Percentiles rank a stretch among this genome's conserved stretches.
Evolutionary conservation across 2,888 invertebrate species (phyloP).

Genomic region (Nemoura dubitans): DNA sequence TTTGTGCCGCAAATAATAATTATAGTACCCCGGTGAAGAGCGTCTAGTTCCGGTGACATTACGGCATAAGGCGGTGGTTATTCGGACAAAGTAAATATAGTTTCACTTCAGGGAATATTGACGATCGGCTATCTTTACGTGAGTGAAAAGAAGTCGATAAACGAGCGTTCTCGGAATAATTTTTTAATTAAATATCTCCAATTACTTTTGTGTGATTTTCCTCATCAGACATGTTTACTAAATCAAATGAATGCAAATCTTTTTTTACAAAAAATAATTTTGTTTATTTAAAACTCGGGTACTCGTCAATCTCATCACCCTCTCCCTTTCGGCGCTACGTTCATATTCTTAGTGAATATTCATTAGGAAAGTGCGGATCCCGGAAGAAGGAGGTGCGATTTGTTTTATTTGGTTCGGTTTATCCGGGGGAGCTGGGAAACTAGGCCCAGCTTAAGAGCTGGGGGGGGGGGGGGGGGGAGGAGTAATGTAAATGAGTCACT

Average conservation of each 20-base stretch:
- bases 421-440: not conserved
- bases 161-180: not conserved
- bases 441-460: not conserved
- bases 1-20: not conserved
- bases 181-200: not conserved
- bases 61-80: too few relatives aligned
- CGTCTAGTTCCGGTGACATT: too few relatives aligned
- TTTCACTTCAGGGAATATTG: too few relatives aligned
- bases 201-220: not conserved
- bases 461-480: too few relatives aligned
- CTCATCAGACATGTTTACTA: not conserved
- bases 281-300: not conserved
- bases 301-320: not conserved
- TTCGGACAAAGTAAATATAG: too few relatives aligned
- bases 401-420: constrained; percentile 12
- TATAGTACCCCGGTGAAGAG: not conserved
- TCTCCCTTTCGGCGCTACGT: not conserved
- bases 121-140: too few relatives aligned
- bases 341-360: not conserved
- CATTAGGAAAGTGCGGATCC: not conserved
- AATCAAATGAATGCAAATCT: not conserved
- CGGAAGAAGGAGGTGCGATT: not conserved
- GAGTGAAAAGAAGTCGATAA: not conserved
- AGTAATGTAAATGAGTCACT: not conserved
- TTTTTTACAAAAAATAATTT: not conserved